Percentiles rank a stretch among this genome's conserved stretches.
Evolutionary conservation across 1,140 invertebrate species (phyloP).

Genomic region (Pantala flavescens): DNA sequence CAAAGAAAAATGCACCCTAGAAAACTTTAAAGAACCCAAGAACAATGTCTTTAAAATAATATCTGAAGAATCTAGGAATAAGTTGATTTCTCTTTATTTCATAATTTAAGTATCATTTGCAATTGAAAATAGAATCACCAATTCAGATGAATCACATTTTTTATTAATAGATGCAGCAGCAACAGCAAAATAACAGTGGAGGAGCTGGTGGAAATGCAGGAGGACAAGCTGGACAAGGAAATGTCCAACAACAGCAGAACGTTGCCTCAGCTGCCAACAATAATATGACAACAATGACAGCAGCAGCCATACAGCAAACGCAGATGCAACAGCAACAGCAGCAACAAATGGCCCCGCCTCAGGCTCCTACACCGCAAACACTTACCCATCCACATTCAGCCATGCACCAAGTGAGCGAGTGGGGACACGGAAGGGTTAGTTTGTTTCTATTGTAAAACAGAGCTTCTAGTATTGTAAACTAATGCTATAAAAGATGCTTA

Average conservation of each 20-base stretch:
- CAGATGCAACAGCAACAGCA: constrained; percentile 6
- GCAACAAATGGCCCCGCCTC: not conserved
- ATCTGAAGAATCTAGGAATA: too few species aligned
- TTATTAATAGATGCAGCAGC: not conserved
- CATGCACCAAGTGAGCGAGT: constrained; percentile 1
- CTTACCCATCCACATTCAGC: constrained; percentile 1
- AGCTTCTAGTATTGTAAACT: too few species aligned
- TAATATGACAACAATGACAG: not conserved
- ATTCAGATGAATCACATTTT: too few species aligned
- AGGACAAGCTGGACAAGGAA: not conserved
- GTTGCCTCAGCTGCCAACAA: not conserved
- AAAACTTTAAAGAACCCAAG: too few species aligned
- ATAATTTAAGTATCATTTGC: too few species aligned
- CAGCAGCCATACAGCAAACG: not conserved
- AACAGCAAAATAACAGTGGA: not conserved
- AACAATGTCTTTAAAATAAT: too few species aligned
- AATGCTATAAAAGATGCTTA: too few species aligned
- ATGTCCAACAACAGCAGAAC: not conserved
- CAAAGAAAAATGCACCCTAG: too few species aligned
- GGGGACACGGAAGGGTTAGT: constrained; percentile 1
- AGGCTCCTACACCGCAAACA: not conserved
- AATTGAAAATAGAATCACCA: too few species aligned
- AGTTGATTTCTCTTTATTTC: too few species aligned
- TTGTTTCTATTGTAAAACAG: not conserved
- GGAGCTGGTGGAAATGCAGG: not conserved